Evolutionary conservation across 2,888 invertebrate species (phyloP), one percentile per base, ranked within the genome.

Genomic region (Cheilosia vernalis): DNA sequence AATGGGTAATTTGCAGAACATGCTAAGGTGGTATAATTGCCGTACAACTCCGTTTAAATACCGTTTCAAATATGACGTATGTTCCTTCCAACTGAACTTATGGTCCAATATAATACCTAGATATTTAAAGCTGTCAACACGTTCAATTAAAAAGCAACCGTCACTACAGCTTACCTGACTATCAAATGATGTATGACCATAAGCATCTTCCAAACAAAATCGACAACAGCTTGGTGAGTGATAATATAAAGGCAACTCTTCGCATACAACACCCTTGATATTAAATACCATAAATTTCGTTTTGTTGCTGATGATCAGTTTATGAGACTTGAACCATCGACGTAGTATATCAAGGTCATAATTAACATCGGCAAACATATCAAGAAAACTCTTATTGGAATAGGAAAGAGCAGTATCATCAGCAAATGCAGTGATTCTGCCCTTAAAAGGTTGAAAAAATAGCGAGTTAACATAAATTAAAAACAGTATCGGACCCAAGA

Each of bases 391-490:
- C 4, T 37, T 37, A 37, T 37, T 37, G 0, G 37, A 37, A 4
- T 37, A 37, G 0, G 37, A 17, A 44, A 17, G 44, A 17, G 30
- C 53, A n/a, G 70, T 53, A 17, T 66, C 66, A 40, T 66, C 66
- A 13, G 53, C 66, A 42, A 66, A 66, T 9, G 63, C 47, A 4
- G 49, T 63, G 2, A 63, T 49, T 33, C 17, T 30, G 87, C 86
- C 64, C 87, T 63, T 30, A 5, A 55, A 55, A 55, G 30, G 30
- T n/a, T 63, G 30, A 21, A 63, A 30, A 27, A 44, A 63, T 24
- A 60, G 24, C 13, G 47, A 63, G n/a, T 63, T 64, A 9, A 51
- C 33, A 51, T 21, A 21, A 21, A 21, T 21, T 21, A 21, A 21
- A 21, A 21, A 47, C 24, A 24, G 24, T 24, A 67, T 37, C n/a